Evolutionary conservation across 2,888 invertebrate genomes (phyloP), one percentile per base, ranked within the genome.

Genomic region (Perithous albicinctus): DNA sequence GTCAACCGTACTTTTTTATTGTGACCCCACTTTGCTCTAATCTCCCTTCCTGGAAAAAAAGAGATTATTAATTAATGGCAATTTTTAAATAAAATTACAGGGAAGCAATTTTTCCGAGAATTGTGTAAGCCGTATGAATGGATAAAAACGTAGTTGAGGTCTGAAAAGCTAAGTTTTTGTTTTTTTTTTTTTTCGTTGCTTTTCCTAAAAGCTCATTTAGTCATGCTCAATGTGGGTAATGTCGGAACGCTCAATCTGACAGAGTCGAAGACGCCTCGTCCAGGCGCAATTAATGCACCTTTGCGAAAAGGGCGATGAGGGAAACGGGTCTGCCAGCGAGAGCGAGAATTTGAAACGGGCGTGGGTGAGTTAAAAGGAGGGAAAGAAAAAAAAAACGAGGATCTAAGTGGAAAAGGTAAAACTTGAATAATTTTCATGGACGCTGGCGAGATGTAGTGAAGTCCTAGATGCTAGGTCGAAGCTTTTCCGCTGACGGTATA

Each of bases 201-300:
- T 12, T n/a, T 56, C 43, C 15, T 51, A 43, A 23, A 78, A 77
- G 74, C 73, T 77, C 69, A 59, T 83, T 83, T 74, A 69, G 67
- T 66, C 70, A 41, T 64, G 76, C 82, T 79, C 67, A 38, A 82
- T 66, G 72, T 61, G 59, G 46, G 54, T 29, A 32, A 82, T 48
- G 66, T 32, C 61, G 63, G 76, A 56, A 59, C 56, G 35, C 67
- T 73, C 67, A 20, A 20, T 4, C 48, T 56, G 56, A 32, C 51
- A 38, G 64, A 69, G 54, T 29, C 78, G 61, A 75, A 75, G 63
- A 46, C 63, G 38, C 15, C 29, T 56, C 73, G 74, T 74, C 56
- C 67, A n/a, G 63, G 73, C 70, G 67, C 66, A 72, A 78, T 82
- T 80, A 82, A 80, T 80, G 78, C 75, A 67, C 70, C 66, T 67